phyloP scores from a whole-genome alignment of 2,797 vertebrate species.

The Kryptolebias ocellatus region DNA sequence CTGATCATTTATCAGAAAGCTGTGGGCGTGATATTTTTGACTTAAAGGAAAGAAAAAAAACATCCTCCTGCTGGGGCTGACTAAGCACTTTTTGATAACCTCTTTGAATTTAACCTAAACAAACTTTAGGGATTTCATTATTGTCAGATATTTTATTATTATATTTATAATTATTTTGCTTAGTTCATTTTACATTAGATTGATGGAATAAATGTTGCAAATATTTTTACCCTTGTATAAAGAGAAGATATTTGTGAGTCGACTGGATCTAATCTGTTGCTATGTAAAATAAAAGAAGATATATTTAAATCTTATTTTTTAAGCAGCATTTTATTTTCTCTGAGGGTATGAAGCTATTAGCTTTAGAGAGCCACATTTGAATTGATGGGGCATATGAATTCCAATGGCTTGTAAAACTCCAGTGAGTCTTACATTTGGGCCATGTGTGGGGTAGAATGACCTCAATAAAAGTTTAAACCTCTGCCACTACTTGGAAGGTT shows the following conservation, averaged over 20 bases:
- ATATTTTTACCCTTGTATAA: constrained; percentile 23
- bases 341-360: constrained; percentile 53
- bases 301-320: constrained; percentile 46
- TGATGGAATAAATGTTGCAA: constrained; percentile 4
- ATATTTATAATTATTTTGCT: constrained; percentile 15
- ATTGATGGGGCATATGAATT: constrained; percentile 54
- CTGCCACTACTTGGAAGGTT: constrained; percentile 19
- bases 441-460: constrained; percentile 30
- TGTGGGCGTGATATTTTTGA: constrained; percentile 12
- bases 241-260: constrained; percentile 29
- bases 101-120: constrained; percentile 6
- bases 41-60: constrained; percentile 10
- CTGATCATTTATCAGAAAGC: constrained; percentile 52
- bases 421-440: constrained; percentile 33
- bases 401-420: constrained; percentile 49
- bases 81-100: constrained; percentile 23
- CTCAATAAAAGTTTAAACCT: constrained; percentile 41
- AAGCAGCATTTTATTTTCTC: constrained; percentile 53
- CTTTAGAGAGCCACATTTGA: constrained; percentile 48
- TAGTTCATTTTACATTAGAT: constrained; percentile 11
- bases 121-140: constrained; percentile 16
- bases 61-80: constrained; percentile 6
- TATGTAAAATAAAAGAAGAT: constrained; percentile 26
- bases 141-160: neutral
- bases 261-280: constrained; percentile 43